Conservation (phyloP, 2,113 vertebrate species). For the Cottus gobio region DNA sequence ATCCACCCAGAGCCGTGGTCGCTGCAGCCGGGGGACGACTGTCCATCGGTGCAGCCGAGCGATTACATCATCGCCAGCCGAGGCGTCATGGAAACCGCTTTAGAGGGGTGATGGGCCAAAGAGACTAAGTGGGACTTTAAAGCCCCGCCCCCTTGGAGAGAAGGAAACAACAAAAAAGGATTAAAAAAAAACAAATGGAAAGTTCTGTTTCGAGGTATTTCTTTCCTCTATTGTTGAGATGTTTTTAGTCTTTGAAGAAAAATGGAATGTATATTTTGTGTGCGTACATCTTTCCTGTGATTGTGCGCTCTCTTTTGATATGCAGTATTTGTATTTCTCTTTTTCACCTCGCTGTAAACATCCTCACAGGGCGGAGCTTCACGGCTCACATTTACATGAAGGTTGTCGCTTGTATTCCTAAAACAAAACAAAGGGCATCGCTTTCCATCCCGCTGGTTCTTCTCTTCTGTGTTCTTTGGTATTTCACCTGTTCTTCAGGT, state of each 20-base stretch:
- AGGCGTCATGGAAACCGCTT: slow-evolving; percentile 25
- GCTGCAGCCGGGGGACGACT: not conserved
- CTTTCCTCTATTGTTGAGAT: slow-evolving; percentile 26
- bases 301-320: slow-evolving; percentile 58
- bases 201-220: slow-evolving; percentile 47
- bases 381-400: not conserved
- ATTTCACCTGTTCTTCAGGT: slow-evolving; percentile 39
- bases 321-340: slow-evolving; percentile 58
- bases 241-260: slow-evolving; percentile 56
- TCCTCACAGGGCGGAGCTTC: slow-evolving; percentile 5
- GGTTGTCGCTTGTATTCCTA: not conserved
- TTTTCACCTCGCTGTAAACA: slow-evolving; percentile 46
- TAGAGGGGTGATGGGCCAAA: slow-evolving; percentile 22
- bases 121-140: slow-evolving; percentile 12
- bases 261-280: slow-evolving; percentile 61
- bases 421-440: not conserved
- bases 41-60: not conserved
- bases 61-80: slow-evolving; percentile 25
- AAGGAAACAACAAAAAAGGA: not conserved
- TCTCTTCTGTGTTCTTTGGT: slow-evolving; percentile 33
- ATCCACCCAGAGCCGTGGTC: slow-evolving; percentile 40
- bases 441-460: slow-evolving; percentile 21
- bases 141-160: not conserved
- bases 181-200: not conserved
- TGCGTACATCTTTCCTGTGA: slow-evolving; percentile 59